These are phyloP conservation scores for Rachycentron canadum DNA, from an alignment of 2,797 vertebrate genomes.

Conservation along the genomic window DNA sequence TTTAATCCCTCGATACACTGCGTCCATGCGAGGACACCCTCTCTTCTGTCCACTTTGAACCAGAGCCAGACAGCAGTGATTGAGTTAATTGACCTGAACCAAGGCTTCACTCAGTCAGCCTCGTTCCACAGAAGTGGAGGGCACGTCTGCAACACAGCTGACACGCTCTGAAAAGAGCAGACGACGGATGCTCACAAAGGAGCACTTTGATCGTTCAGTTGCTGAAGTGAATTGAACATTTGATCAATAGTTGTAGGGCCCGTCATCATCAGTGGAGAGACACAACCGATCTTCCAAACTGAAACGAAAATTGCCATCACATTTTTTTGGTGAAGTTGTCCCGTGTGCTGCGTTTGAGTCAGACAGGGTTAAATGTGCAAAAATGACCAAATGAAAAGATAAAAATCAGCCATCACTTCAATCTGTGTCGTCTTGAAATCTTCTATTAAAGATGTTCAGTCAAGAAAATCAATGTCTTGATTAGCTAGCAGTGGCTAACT, in stretches of 20 bases:
- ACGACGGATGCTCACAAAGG: conserved; percentile 40
- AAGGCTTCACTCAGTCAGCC: conserved; percentile 32
- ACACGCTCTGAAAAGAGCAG: conserved; percentile 47
- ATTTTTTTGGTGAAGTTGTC: background rate
- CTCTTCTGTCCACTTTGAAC: conserved; percentile 53
- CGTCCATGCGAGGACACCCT: conserved; percentile 25
- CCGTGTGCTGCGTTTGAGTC: background rate
- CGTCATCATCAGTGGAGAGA: conserved; percentile 30
- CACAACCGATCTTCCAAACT: conserved; percentile 23
- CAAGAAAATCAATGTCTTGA: background rate
- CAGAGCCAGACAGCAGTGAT: conserved; percentile 55
- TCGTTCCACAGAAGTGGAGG: conserved; percentile 30
- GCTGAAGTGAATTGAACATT: conserved; percentile 53
- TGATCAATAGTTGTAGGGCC: conserved; percentile 64
- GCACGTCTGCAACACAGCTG: conserved; percentile 42
- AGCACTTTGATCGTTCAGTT: conserved; percentile 53
- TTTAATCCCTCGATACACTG: conserved; percentile 50
- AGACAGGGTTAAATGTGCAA: too few relatives aligned
- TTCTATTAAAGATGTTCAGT: background rate
- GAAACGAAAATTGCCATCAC: conserved; percentile 13
- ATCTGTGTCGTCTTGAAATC: background rate
- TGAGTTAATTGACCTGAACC: conserved; percentile 65
- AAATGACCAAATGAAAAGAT: too few relatives aligned
- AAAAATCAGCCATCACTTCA: background rate
- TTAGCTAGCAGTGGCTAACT: background rate